Evolutionary conservation across 2,113 vertebrate species (phyloP).

Genomic region (Butorides virescens): DNA sequence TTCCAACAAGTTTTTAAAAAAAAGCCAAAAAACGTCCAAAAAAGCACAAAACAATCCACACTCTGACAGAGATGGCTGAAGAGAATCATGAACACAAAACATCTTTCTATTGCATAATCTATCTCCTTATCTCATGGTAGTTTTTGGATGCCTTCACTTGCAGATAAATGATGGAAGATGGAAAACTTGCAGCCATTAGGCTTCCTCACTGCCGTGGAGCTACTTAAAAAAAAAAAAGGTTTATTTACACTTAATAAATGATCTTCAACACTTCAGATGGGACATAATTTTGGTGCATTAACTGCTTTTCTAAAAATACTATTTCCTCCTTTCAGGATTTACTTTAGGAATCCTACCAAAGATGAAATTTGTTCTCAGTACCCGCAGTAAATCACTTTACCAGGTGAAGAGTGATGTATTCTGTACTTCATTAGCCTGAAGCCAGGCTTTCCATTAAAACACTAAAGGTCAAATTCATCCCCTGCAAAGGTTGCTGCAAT

Average conservation of each 20-base stretch:
- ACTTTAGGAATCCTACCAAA: background rate
- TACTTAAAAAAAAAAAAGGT: background rate
- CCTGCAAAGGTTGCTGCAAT: background rate
- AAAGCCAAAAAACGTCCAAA: background rate
- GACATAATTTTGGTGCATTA: background rate
- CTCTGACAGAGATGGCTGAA: background rate
- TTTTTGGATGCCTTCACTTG: background rate
- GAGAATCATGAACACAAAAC: background rate
- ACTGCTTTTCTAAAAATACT: background rate
- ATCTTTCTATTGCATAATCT: background rate
- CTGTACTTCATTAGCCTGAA: background rate
- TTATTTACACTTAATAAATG: background rate
- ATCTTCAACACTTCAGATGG: background rate
- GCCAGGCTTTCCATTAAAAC: background rate
- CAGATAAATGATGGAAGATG: background rate
- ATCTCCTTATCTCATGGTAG: background rate
- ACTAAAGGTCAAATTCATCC: background rate
- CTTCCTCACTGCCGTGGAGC: background rate
- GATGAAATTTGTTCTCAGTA: background rate
- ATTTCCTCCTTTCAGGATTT: background rate
- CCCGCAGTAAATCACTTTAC: background rate
- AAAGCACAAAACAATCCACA: background rate
- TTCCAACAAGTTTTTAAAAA: background rate
- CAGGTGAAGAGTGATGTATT: background rate
- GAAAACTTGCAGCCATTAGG: background rate